Percentiles rank a stretch among this genome's conserved stretches.
Evolutionary conservation across 2,113 vertebrate genomes (phyloP).

Genomic region (Galeopterus variegatus): DNA sequence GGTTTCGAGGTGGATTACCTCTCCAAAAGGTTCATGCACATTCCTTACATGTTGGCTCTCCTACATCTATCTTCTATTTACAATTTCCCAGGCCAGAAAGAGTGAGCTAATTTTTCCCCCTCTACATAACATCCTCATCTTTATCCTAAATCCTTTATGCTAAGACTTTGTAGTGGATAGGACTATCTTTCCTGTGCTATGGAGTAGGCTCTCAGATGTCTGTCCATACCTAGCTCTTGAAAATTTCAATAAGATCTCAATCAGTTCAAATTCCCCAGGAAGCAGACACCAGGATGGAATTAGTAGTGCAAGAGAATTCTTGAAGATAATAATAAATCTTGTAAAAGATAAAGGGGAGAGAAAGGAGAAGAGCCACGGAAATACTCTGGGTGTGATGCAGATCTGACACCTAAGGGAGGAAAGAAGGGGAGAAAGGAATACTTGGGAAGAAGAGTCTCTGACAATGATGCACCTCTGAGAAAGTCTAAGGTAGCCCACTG

Average conservation of each 20-base stretch:
- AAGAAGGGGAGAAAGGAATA: background rate
- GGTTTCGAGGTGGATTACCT: background rate
- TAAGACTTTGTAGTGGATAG: background rate
- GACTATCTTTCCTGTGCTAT: background rate
- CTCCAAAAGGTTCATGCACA: background rate
- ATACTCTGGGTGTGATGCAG: background rate
- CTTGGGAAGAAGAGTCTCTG: background rate
- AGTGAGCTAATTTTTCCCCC: background rate
- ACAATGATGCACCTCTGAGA: background rate
- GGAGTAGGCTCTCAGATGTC: background rate
- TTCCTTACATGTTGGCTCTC: background rate
- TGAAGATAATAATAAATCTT: background rate
- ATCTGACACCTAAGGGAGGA: background rate
- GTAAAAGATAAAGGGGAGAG: background rate
- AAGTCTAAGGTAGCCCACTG: background rate
- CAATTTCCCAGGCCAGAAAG: background rate
- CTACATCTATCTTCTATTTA: background rate
- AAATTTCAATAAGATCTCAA: background rate
- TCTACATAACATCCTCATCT: background rate
- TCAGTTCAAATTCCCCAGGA: background rate
- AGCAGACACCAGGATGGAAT: background rate
- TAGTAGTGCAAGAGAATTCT: background rate
- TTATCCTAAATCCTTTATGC: background rate
- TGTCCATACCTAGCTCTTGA: background rate
- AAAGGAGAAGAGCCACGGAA: background rate